Percentiles rank a stretch among this genome's conserved stretches.
These are phyloP conservation scores for Callaeas wilsoni DNA, from an alignment of 2,113 vertebrate species.

Conservation along the genomic window DNA sequence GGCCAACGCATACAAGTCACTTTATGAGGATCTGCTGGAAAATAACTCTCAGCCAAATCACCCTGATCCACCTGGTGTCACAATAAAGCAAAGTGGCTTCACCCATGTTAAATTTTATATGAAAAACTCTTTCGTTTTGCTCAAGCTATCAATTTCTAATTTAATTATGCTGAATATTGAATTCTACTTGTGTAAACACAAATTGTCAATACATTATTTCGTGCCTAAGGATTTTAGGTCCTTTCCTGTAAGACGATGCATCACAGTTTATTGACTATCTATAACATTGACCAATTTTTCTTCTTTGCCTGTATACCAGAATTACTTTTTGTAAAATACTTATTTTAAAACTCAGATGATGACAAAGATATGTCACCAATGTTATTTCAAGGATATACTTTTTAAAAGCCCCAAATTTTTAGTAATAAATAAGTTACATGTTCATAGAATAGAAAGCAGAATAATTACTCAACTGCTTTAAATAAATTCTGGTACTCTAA, in stretches of 20 bases:
- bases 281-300: slow-evolving; percentile 1
- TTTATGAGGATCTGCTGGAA: slow-evolving; percentile 3
- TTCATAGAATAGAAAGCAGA: slow-evolving; percentile 12
- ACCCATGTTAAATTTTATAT: not conserved
- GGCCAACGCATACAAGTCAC: not conserved
- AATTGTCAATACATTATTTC: slow-evolving; percentile 28
- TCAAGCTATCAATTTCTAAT: slow-evolving; percentile 50
- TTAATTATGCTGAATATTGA: slow-evolving; percentile 52
- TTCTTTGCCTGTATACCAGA: not conserved
- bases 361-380: slow-evolving; percentile 10
- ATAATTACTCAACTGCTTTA: slow-evolving; percentile 62
- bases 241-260: not conserved
- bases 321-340: slow-evolving; percentile 8
- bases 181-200: slow-evolving; percentile 37
- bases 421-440: slow-evolving; percentile 41
- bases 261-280: slow-evolving; percentile 42
- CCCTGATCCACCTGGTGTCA: not conserved
- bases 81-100: not conserved
- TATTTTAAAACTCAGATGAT: slow-evolving; percentile 6
- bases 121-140: slow-evolving; percentile 18
- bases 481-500: slow-evolving; percentile 56
- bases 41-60: not conserved
- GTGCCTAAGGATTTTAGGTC: slow-evolving; percentile 9
- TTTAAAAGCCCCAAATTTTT: not conserved
- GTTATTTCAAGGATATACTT: slow-evolving; percentile 34